Evolutionary conservation across 2,888 invertebrate species (phyloP).

Genomic region (Panzeria rudis): DNA sequence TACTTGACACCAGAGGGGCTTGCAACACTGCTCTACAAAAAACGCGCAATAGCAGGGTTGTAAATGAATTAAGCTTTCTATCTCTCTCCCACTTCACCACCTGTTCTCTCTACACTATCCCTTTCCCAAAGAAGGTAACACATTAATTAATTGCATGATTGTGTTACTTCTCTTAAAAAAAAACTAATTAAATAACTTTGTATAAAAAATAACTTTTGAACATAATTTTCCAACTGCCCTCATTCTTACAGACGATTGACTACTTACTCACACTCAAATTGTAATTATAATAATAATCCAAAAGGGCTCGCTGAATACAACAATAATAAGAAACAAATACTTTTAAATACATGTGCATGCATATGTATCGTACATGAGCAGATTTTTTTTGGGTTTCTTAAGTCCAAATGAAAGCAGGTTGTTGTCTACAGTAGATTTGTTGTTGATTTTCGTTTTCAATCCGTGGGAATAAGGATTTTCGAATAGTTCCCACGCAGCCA

Average conservation of each 20-base stretch:
- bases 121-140: no score
- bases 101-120: no score
- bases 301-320: slow-evolving; percentile 57
- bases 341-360: slow-evolving; percentile 30
- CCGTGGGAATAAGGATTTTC: slow-evolving; percentile 80
- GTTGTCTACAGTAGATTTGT: slow-evolving; percentile 64
- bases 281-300: slow-evolving; percentile 65
- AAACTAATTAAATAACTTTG: background rate
- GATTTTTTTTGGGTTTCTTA: slow-evolving; percentile 30
- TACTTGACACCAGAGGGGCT: no score
- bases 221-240: background rate
- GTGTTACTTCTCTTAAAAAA: no score
- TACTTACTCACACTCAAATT: slow-evolving; percentile 65
- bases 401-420: slow-evolving; percentile 73
- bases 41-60: no score
- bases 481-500: slow-evolving; percentile 79
- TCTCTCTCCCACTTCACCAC: no score
- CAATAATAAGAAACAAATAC: slow-evolving; percentile 46
- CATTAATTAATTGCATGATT: no score
- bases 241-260: slow-evolving; percentile 54
- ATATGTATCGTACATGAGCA: slow-evolving; percentile 11
- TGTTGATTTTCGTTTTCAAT: slow-evolving; percentile 64
- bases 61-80: no score
- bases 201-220: background rate
- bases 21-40: no score